A percentile compares a stretch with the other conserved stretches of the same genome.
These are phyloP conservation scores for Parnassius glacialis DNA, from an alignment of 2,888 invertebrate species.

Conservation along the genomic window DNA sequence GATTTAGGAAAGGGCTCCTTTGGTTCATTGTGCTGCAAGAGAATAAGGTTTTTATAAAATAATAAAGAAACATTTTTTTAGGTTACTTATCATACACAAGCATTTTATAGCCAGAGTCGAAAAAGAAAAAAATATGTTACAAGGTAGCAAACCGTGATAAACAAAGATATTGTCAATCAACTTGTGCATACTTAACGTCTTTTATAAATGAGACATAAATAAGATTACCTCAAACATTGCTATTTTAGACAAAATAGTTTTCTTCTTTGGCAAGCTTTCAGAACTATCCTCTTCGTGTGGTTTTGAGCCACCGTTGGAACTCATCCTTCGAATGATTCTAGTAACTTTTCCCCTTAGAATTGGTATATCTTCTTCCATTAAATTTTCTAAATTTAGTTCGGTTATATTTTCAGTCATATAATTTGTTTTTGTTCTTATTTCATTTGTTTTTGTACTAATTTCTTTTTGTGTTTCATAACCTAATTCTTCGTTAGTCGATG, in stretches of 20 bases:
- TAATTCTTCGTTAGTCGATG: not conserved
- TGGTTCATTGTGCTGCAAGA: conserved; percentile 17
- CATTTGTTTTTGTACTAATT: not conserved
- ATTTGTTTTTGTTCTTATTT: not conserved
- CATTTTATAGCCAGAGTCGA: not conserved
- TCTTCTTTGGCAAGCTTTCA: conserved; percentile 47
- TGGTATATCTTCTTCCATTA: conserved; percentile 37
- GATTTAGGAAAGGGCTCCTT: conserved; percentile 12
- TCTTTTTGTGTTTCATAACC: not conserved
- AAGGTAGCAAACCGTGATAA: not conserved
- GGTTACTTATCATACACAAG: not conserved
- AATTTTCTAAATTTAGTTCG: conserved; percentile 1
- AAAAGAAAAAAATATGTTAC: conserved; percentile 1
- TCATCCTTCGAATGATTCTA: conserved; percentile 44
- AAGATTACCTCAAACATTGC: conserved; percentile 67
- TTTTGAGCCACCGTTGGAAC: conserved; percentile 34
- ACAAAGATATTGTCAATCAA: no score
- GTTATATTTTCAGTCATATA: not conserved
- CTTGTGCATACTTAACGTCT: no score
- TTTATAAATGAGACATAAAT: not conserved
- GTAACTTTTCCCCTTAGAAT: conserved; percentile 55
- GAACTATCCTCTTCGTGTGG: conserved; percentile 34
- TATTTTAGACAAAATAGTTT: conserved; percentile 59
- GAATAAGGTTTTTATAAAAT: not conserved
- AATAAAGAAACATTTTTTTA: not conserved